Base-by-base conservation (phyloP, 1,140 invertebrate species). In the Triops cancriformis region DNA sequence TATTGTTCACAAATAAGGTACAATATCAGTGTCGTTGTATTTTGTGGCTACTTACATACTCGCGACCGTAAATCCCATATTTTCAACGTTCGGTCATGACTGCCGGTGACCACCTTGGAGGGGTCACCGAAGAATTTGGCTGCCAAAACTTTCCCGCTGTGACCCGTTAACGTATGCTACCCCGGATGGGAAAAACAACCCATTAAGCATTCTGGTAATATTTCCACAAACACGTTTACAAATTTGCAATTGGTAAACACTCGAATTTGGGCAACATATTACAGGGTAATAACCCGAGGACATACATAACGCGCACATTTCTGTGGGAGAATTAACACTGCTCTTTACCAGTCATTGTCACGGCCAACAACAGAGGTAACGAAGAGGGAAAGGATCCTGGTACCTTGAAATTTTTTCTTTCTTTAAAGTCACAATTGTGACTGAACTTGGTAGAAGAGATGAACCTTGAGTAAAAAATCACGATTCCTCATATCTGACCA, bases 161-260 rank as follows among this genome's bases (percentile, higher is more conserved):
- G 97, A 73, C 97, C 97, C 76, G 97, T 98, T 80, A 99, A 86
- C 41, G 96, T 98, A 84, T 97, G 95, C 94, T 98, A 89, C 37
- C 89, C 90, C 85, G 86, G 86, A 85, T 85, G 76, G 23, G 72
- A 73, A 77, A 37, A 77, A 80, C 64, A 26, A 51, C 6, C 72
- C 14, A 9, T 26, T 28, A 80, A 79, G 81, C 42, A 41, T 76
- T 51, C 11, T 14, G 72, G 5, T 31, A 26, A n/a, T 27, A 28
- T 28, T 31, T 26, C 11, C 76, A 26, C 1, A 12, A 1, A 72
- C 14, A 64, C 51, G 51, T 23, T 64, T 1, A 64, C 18, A 64
- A 23, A 18, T 64, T 64, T 14, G 51, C 51, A 6, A 6, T 64
- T 64, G 18, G 51, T 23, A 0, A 23, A 64, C 45, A 64, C 51